phyloP scores from a whole-genome alignment of 2,888 invertebrate genomes.

The Luperina nickerlii region DNA sequence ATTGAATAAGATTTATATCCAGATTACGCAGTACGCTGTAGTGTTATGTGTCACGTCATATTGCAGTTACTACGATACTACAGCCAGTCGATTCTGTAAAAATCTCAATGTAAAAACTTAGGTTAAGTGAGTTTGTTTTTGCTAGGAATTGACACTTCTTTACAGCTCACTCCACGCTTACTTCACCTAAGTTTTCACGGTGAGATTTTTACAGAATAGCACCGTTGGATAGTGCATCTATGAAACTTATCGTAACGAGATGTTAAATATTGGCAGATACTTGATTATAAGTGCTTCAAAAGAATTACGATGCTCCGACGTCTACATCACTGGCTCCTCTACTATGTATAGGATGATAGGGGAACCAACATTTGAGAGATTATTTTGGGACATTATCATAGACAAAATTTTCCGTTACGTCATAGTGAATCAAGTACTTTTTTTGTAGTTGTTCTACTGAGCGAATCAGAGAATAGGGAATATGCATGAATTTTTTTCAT shows the following conservation, averaged over 20 bases:
- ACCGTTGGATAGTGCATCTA: not conserved
- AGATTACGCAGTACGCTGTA: slow-evolving; percentile 13
- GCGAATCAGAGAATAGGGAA: no score
- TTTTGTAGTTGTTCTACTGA: no score
- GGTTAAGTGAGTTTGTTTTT: no score
- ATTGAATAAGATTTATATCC: slow-evolving; percentile 40
- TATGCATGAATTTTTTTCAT: no score
- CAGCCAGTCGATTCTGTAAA: not conserved
- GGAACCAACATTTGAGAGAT: not conserved
- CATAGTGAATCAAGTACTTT: no score
- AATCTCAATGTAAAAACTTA: no score
- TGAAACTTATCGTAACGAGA: slow-evolving; percentile 31
- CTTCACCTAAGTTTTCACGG: no score
- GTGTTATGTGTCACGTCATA: slow-evolving; percentile 21
- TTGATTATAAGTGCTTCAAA: slow-evolving; percentile 28
- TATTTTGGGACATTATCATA: not conserved
- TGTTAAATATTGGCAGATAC: slow-evolving; percentile 31
- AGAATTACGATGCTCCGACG: slow-evolving; percentile 12
- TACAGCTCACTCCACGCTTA: no score
- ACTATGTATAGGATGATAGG: slow-evolving; percentile 19
- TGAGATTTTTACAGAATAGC: no score
- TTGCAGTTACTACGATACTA: not conserved
- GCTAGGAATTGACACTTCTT: no score
- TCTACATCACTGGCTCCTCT: not conserved
- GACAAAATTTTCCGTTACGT: no score